These are phyloP conservation scores for Ceratosolen fusciceps DNA, from an alignment of 1,140 invertebrate species.

Conservation along the genomic window DNA sequence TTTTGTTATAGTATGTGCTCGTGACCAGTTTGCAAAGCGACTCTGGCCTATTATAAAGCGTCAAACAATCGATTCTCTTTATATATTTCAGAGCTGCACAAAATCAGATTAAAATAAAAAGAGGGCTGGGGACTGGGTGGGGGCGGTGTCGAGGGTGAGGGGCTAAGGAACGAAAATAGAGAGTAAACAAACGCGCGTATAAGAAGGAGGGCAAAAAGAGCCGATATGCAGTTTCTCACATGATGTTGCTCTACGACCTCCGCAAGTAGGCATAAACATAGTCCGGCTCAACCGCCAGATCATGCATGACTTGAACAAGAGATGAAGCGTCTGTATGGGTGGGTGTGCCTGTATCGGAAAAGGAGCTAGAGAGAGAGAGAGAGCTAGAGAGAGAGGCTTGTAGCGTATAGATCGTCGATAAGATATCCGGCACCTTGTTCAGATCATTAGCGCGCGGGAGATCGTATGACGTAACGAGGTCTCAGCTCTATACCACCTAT, in stretches of 20 bases:
- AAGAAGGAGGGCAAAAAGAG: neutral
- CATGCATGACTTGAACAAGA: neutral
- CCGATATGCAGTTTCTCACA: constrained; percentile 36
- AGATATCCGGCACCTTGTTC: constrained; percentile 45
- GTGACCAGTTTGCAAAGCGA: constrained; percentile 25
- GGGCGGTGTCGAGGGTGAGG: no score
- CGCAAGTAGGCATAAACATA: neutral
- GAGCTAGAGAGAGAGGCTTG: constrained; percentile 21
- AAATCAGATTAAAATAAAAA: neutral
- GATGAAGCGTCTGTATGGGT: no score
- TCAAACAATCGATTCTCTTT: constrained; percentile 36
- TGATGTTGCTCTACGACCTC: constrained; percentile 24
- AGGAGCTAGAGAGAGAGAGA: constrained; percentile 1
- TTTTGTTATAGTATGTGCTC: constrained; percentile 16
- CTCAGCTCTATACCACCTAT: constrained; percentile 2
- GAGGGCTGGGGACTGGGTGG: no score
- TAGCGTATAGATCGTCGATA: constrained; percentile 20
- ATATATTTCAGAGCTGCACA: neutral
- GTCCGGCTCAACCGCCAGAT: neutral
- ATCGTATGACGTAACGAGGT: constrained; percentile 48
- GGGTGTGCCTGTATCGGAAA: no score
- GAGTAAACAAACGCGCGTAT: neutral
- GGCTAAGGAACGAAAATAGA: neutral
- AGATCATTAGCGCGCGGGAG: constrained; percentile 47
- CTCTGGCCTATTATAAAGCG: constrained; percentile 22